Conservation (phyloP, 2,888 invertebrate species). For the Drosophila mimica region DNA sequence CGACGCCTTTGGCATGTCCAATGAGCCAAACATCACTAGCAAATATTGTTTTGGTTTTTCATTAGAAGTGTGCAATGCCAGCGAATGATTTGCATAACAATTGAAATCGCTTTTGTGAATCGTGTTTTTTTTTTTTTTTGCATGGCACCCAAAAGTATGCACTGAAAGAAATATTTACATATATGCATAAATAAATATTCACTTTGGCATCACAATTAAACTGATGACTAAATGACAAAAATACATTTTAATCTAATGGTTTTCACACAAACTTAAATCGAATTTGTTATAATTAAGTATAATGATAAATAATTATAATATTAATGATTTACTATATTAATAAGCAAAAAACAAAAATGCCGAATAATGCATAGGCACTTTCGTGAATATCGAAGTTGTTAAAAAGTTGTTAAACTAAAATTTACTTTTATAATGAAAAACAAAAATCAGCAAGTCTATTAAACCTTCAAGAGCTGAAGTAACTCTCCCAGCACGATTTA, state of each 20-base stretch:
- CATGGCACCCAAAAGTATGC: constrained; percentile 53
- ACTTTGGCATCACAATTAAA: background rate
- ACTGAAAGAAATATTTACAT: background rate
- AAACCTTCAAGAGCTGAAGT: too few species aligned
- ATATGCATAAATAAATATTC: background rate
- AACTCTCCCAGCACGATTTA: too few species aligned
- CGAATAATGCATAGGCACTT: background rate
- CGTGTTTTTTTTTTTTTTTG: constrained; percentile 6
- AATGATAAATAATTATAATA: background rate
- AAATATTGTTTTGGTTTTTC: constrained; percentile 32
- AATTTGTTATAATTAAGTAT: background rate
- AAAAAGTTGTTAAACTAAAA: too few species aligned
- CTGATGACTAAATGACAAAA: background rate
- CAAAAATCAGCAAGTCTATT: too few species aligned
- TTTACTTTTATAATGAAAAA: too few species aligned
- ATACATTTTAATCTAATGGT: background rate
- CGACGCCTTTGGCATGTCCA: constrained; percentile 46
- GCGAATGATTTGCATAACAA: constrained; percentile 55
- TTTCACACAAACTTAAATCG: background rate
- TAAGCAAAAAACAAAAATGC: background rate
- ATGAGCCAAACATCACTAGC: constrained; percentile 26
- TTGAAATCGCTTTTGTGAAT: constrained; percentile 12
- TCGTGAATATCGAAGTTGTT: too few species aligned
- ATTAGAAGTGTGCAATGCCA: constrained; percentile 54
- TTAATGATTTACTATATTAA: background rate